Base-by-base conservation (phyloP, 1,140 invertebrate genomes). In the Drosophila melanica region DNA sequence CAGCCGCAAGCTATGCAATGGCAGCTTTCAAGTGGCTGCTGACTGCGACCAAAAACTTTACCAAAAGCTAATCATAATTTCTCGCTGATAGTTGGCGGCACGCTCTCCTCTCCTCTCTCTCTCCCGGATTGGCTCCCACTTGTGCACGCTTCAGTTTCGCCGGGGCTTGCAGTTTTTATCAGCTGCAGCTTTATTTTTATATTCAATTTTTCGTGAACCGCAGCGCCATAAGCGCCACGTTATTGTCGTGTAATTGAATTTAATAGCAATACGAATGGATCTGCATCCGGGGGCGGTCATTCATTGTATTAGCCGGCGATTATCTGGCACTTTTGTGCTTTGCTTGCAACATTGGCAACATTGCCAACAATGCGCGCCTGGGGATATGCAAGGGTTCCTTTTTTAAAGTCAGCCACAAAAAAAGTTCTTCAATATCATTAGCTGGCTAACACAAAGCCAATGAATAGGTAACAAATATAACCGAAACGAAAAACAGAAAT, bases 211-310 rank as follows among this genome's bases (percentile, higher is more conserved):
- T 65, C 42, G 79, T 73, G 65, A 79, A 79, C 84, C 75, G 75
- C 75, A 87, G 45, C 67, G 75, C 84, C 82, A 77, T 87, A 82
- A 87, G 82, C 79, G 64, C 79, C 68, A 76, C 82, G 72, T 87
- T 87, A 87, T 87, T 89, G 84, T 89, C 84, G 53, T 87, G 81
- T 87, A 87, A 87, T 87, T 87, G 82, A 87, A 87, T 87, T 79
- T 89, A 87, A 87, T 82, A 72, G 82, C 84, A 70, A 81, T 77
- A 68, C 77, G 44, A 75, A 69, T 75, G 72, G 57, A 74, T 77
- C 72, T 65, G 50, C 64, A 69, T 63, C 75, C 73, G 72, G 79
- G 59, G 45, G 69, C 51, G 62, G 63, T 76, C 71, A 79, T 58
- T 69, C 79, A 82, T 79, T 87, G 82, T 82, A 79, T 82, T 82